Conservation (phyloP, 2,113 vertebrate genomes). For the Crotalus tigris region DNA sequence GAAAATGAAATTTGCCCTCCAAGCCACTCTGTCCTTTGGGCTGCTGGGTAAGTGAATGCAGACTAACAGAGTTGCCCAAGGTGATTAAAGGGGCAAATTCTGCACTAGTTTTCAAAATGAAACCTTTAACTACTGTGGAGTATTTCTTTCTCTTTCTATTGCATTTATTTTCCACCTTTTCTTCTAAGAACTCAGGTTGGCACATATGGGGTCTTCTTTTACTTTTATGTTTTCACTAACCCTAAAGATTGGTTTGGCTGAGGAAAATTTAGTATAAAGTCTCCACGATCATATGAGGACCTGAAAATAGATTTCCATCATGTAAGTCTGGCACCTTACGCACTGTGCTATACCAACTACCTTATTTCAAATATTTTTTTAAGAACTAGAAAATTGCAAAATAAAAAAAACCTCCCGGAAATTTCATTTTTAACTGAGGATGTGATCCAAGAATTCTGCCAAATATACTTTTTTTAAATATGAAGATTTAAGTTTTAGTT, state of each 20-base stretch:
- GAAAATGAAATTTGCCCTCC: conserved; percentile 36
- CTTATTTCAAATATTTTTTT: background rate
- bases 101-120: background rate
- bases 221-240: background rate
- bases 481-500: background rate
- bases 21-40: conserved; percentile 49
- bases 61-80: background rate
- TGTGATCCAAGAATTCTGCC: background rate
- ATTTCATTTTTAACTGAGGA: background rate
- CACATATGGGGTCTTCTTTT: background rate
- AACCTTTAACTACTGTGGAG: background rate
- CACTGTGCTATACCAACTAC: background rate
- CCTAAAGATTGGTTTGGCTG: background rate
- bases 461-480: background rate
- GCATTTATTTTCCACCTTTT: background rate
- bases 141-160: background rate
- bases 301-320: background rate
- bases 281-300: background rate
- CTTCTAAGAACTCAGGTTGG: background rate
- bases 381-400: background rate
- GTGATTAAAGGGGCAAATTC: background rate
- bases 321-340: background rate
- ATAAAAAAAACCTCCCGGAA: background rate
- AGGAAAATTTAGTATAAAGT: background rate
- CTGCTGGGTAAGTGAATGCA: conserved; percentile 59